Evolutionary conservation across 2,888 invertebrate species (phyloP), one percentile per base, ranked within the genome.

Genomic region (Ichneumoninae sp.): DNA sequence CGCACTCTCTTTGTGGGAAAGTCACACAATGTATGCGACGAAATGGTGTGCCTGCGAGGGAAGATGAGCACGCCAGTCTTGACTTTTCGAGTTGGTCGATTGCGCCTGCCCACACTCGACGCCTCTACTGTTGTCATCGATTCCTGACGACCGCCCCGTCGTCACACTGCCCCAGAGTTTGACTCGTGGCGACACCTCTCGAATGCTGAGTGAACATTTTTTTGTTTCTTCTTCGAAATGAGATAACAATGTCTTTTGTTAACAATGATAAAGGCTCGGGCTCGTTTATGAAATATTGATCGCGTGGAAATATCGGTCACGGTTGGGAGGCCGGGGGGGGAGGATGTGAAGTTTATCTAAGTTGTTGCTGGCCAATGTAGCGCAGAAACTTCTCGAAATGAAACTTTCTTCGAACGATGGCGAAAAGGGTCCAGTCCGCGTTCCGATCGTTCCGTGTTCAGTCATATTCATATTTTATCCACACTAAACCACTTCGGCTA

Each of bases 81-180:
- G 74, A 74, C 74, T 60, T 74, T 74, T 74, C 47, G 74, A 74
- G 60, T 62, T 74, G 74, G 74, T 74, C 60, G 74, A 62, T 74
- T 30, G 74, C 54, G 47, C 69, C 22, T 57, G 57, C 57, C 26
- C 57, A 57, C 57, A 13, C 57, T 57, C 57, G 22, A 57, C 71
- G 71, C 19, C 47, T 30, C n/a, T 74, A 65, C 80, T 13, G 57
- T 57, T 71, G 62, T 77, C 77, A 84, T 84, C 78, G 84, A 84
- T 84, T 84, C 40, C 62, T 50, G 75, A 57, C 80, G 60, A 79
- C 75, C 62, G 80, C 71, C 50, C 68, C 52, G 69, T 65, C 72
- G 69, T 65, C 72, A 62, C 33, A 57, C 2, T 26, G 26, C 26
- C 33, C 62, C 47, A 71, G 77, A 5, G 54, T 36, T 7, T n/a